These are phyloP conservation scores for Aphodius granarius DNA, from an alignment of 2,888 invertebrate genomes.

Conservation along the genomic window DNA sequence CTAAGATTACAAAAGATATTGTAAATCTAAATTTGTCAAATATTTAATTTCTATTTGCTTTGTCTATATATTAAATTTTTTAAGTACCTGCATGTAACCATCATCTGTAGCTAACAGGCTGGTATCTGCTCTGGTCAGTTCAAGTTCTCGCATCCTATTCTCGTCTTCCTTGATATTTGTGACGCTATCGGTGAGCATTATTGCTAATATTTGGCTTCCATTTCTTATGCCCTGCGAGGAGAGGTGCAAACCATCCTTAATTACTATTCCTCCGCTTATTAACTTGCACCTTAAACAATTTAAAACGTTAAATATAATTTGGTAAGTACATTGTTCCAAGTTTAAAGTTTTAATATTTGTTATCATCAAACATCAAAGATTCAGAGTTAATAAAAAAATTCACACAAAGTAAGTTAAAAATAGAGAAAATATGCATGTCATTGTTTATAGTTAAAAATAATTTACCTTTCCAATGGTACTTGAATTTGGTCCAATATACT, in stretches of 20 bases:
- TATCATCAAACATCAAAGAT: too few relatives aligned
- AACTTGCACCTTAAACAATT: constrained; percentile 62
- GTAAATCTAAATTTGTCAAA: too few relatives aligned
- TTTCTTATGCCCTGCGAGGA: constrained; percentile 67
- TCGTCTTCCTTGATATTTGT: constrained; percentile 48
- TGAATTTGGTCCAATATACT: constrained; percentile 57
- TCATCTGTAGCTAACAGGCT: constrained; percentile 56
- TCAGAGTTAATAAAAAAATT: too few relatives aligned
- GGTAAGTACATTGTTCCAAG: constrained; percentile 14
- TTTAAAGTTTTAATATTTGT: too few relatives aligned
- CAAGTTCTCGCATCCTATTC: constrained; percentile 46
- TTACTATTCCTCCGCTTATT: constrained; percentile 67
- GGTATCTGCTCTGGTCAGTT: constrained; percentile 51
- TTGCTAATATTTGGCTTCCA: constrained; percentile 68
- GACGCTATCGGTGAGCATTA: constrained; percentile 48
- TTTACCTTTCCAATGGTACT: constrained; percentile 53
- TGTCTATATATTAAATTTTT: too few relatives aligned
- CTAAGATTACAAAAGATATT: too few relatives aligned
- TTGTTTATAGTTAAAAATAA: neutral
- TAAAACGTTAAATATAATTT: neutral
- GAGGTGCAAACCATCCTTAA: constrained; percentile 58
- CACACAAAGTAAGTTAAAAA: neutral
- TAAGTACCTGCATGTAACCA: constrained; percentile 62
- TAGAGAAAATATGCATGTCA: neutral
- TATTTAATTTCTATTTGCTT: too few relatives aligned